Percentiles rank a stretch among this genome's conserved stretches.
phyloP scores from a whole-genome alignment of 1,140 invertebrate species.

The Diachasmimorpha longicaudata region DNA sequence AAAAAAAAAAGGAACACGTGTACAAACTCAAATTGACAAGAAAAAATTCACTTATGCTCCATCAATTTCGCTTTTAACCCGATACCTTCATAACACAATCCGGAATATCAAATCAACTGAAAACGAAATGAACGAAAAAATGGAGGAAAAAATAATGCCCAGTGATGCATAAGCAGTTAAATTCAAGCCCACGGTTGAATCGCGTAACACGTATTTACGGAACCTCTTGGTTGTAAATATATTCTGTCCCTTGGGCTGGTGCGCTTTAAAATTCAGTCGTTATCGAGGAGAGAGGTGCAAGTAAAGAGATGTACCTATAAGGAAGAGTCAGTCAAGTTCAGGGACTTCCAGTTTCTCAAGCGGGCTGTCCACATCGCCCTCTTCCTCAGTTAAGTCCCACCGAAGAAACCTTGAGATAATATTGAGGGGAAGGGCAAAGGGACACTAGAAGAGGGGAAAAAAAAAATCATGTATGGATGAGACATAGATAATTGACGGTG shows the following conservation, averaged over 20 bases:
- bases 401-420: background rate
- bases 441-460: slow-evolving; percentile 22
- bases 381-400: slow-evolving; percentile 8
- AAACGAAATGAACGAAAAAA: background rate
- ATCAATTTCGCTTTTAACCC: background rate
- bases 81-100: background rate
- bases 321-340: slow-evolving; percentile 57
- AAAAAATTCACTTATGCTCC: background rate
- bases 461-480: slow-evolving; percentile 28
- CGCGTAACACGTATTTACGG: background rate
- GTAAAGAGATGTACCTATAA: slow-evolving; percentile 43
- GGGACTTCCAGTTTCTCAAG: slow-evolving; percentile 49
- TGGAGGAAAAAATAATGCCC: background rate
- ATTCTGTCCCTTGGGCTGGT: background rate
- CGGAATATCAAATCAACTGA: background rate
- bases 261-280: background rate
- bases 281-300: slow-evolving; percentile 9
- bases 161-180: background rate
- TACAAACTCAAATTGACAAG: background rate
- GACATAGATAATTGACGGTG: no score
- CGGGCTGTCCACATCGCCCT: slow-evolving; percentile 33
- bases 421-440: background rate
- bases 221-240: background rate
- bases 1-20: background rate
- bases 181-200: background rate